Evolutionary conservation across 2,113 vertebrate species (phyloP).

Genomic region (Trematomus loennbergii): DNA sequence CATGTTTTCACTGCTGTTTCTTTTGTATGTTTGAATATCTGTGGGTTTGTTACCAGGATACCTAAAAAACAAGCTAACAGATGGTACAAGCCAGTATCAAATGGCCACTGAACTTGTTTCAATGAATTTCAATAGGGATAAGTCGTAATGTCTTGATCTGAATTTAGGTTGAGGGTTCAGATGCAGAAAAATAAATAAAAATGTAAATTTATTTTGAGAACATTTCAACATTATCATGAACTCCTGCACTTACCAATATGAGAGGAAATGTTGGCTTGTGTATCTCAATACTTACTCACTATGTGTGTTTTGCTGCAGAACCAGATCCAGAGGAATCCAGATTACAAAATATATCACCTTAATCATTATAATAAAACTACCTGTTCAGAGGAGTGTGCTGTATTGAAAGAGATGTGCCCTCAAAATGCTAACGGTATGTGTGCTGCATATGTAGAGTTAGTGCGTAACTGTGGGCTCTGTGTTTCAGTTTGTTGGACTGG

Average conservation of each 20-base stretch:
- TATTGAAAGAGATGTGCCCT: neutral
- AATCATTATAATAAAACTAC: constrained; percentile 4
- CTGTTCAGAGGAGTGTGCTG: constrained; percentile 2
- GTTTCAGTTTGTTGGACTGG: constrained; percentile 86
- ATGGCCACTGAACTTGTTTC: too few relatives aligned
- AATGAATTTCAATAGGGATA: neutral
- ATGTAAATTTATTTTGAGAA: neutral
- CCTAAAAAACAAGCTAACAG: neutral
- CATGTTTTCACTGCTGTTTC: neutral
- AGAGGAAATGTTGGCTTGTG: neutral
- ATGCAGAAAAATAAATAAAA: neutral
- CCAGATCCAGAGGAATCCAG: neutral
- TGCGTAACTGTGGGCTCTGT: constrained; percentile 24
- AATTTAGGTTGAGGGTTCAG: neutral
- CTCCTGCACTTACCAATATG: neutral
- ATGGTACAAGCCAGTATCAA: neutral
- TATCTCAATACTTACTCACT: constrained; percentile 1
- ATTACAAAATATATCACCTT: neutral
- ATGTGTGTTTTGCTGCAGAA: constrained; percentile 10
- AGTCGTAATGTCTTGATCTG: neutral
- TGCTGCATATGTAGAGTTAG: neutral
- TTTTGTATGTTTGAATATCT: neutral
- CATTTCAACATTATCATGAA: neutral
- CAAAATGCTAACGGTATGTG: neutral
- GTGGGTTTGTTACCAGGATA: too few relatives aligned